phyloP scores from a whole-genome alignment of 1,140 invertebrate genomes.

The Eciton burchellii region DNA sequence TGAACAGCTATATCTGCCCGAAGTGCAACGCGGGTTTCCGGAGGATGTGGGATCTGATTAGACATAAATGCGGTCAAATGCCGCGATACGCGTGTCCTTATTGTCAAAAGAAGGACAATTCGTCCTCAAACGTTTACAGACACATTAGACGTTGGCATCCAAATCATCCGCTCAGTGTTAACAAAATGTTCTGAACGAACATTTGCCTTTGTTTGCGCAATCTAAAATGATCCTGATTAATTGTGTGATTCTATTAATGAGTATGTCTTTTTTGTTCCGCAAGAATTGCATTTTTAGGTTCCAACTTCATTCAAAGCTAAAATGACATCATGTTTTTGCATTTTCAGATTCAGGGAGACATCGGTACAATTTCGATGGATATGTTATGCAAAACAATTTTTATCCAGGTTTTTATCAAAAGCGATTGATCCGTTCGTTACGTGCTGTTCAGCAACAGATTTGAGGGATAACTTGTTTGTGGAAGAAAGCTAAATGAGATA shows the following conservation, averaged over 20 bases:
- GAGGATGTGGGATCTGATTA: conserved; percentile 83
- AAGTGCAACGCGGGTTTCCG: conserved; percentile 76
- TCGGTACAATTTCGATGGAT: no score
- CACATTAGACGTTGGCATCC: conserved; percentile 84
- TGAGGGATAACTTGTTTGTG: no score
- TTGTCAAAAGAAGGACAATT: conserved; percentile 81
- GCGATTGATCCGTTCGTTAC: no score
- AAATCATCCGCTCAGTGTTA: conserved; percentile 68
- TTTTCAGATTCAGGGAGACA: no score
- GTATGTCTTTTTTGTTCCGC: not conserved
- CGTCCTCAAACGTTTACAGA: conserved; percentile 79
- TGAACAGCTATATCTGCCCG: conserved; percentile 74
- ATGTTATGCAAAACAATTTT: no score
- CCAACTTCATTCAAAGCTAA: not conserved
- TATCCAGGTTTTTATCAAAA: no score
- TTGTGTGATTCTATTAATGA: not conserved
- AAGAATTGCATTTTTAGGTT: not conserved
- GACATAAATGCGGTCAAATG: conserved; percentile 80
- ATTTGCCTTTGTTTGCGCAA: not conserved
- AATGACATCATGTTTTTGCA: no score
- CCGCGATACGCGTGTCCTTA: conserved; percentile 82
- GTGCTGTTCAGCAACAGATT: no score
- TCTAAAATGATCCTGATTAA: not conserved
- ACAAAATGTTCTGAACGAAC: conserved; percentile 71
- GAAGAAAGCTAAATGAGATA: no score